These are phyloP conservation scores for Halcyon badia DNA, from an alignment of 2,797 vertebrate species.

Conservation along the genomic window DNA sequence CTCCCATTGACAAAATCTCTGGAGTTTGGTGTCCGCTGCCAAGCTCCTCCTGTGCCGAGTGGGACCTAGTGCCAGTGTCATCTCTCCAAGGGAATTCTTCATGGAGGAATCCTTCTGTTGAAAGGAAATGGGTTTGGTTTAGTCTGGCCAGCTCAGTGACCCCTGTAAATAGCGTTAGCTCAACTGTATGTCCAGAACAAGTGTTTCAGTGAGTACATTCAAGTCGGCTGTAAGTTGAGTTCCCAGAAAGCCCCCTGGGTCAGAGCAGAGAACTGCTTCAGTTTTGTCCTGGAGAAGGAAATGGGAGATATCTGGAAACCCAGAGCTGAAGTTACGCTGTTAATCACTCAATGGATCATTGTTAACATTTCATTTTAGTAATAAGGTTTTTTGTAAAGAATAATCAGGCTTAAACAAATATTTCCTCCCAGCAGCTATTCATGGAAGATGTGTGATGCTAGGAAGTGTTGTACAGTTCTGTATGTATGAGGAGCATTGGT, in stretches of 20 bases:
- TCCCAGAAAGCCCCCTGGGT: background rate
- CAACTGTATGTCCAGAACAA: background rate
- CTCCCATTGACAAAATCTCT: background rate
- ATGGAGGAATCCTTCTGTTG: background rate
- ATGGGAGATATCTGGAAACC: background rate
- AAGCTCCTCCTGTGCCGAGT: fast-evolving
- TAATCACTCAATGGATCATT: conserved; percentile 23
- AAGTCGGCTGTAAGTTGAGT: background rate
- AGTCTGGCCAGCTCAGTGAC: background rate
- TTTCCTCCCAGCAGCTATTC: background rate
- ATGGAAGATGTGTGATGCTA: background rate
- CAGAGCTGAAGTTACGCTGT: background rate
- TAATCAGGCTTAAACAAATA: background rate
- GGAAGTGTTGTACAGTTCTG: background rate
- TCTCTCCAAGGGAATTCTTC: background rate
- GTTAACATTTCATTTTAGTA: conserved; percentile 29
- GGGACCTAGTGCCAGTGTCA: fast-evolving
- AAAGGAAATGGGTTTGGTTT: background rate
- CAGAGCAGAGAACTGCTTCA: background rate
- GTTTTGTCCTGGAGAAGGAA: conserved; percentile 15
- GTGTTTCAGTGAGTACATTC: background rate
- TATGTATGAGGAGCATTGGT: background rate
- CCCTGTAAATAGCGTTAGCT: background rate
- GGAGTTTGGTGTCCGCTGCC: fast-evolving
- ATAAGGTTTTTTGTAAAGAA: background rate